A percentile compares a stretch with the other conserved stretches of the same genome.
Conservation (phyloP, 2,888 invertebrate genomes). For the Nasonovia ribisnigri region DNA sequence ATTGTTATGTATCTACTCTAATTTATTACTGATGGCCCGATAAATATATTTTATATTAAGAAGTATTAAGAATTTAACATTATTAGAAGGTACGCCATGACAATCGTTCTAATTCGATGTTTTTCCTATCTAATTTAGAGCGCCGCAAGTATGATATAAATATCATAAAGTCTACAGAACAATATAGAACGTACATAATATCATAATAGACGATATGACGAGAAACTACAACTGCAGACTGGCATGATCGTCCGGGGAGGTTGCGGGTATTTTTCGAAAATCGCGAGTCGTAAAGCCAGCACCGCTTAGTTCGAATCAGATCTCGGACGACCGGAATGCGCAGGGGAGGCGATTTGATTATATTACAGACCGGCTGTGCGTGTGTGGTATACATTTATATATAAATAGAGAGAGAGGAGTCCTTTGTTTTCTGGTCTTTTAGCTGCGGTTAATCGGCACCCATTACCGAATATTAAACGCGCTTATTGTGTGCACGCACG, state of each 20-base stretch:
- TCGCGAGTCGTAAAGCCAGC: background rate
- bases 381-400: background rate
- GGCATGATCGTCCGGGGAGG: background rate
- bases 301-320: background rate
- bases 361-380: background rate
- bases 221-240: background rate
- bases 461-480: conserved; percentile 60
- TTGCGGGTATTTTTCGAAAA: background rate
- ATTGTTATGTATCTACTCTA: background rate
- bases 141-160: background rate
- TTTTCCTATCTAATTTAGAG: background rate
- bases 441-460: conserved; percentile 59
- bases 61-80: too few relatives aligned
- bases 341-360: background rate
- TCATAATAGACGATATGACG: background rate
- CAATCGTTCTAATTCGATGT: background rate
- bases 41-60: background rate
- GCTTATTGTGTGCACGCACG: conserved; percentile 7
- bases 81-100: too few relatives aligned
- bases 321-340: background rate
- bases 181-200: background rate
- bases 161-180: too few relatives aligned
- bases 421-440: conserved; percentile 60
- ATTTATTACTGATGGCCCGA: background rate
- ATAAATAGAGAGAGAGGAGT: background rate